Percentiles rank a stretch among this genome's conserved stretches.
Evolutionary conservation across 2,888 invertebrate species (phyloP).

Genomic region (Cephonodes hylas): DNA sequence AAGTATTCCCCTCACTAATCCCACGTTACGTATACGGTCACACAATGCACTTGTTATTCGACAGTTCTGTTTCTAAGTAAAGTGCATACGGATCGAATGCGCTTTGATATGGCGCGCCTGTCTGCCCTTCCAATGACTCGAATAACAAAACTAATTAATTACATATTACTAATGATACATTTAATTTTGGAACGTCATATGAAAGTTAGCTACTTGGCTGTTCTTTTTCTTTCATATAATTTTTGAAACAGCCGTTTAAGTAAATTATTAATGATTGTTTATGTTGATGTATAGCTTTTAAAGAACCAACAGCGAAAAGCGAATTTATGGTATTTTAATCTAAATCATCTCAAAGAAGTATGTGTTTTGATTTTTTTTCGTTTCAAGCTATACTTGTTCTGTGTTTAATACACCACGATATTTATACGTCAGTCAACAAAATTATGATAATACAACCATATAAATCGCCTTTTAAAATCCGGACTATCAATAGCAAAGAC

Average conservation of each 20-base stretch:
- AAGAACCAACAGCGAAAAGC: too few relatives aligned
- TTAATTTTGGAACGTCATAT: neutral
- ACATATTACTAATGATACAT: neutral
- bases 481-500: too few relatives aligned
- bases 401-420: too few relatives aligned
- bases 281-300: too few relatives aligned
- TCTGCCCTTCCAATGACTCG: slow-evolving; percentile 69
- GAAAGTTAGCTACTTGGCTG: too few relatives aligned
- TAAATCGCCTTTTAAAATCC: neutral
- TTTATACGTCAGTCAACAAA: too few relatives aligned
- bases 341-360: too few relatives aligned
- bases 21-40: slow-evolving; percentile 70
- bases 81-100: slow-evolving; percentile 71
- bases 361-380: too few relatives aligned
- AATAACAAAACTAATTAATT: slow-evolving; percentile 36
- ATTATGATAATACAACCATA: neutral
- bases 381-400: too few relatives aligned
- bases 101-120: slow-evolving; percentile 61
- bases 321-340: too few relatives aligned
- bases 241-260: neutral
- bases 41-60: slow-evolving; percentile 81
- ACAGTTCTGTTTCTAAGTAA: slow-evolving; percentile 78
- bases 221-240: neutral
- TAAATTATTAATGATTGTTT: too few relatives aligned
- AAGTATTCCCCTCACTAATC: slow-evolving; percentile 78